Evolutionary conservation across 2,113 vertebrate genomes (phyloP), one percentile per base, ranked within the genome.

Genomic region (Mirounga angustirostris): DNA sequence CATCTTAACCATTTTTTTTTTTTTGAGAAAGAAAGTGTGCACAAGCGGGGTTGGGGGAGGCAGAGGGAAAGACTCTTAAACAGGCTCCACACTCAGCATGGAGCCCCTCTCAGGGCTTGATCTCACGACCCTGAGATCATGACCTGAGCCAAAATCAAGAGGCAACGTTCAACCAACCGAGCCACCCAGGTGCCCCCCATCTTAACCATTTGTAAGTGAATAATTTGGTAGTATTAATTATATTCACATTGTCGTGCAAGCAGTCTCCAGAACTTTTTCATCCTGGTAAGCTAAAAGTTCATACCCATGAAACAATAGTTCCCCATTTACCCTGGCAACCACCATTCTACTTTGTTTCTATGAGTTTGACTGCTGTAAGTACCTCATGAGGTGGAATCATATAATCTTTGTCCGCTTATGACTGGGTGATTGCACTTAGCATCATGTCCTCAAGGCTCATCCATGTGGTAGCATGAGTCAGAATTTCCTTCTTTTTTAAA

Each of bases 11-110:
- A 40, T 43, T 83, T 43, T 43, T 61, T n/a, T 4, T 43, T 58
- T 21, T 36, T 36, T 36, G 33, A 69, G 16, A 69, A 69, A 69
- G 33, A 30, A n/a, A 36, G 8, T 69, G 33, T 36, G 33, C n/a
- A 21, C 7, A n/a, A 69, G 19, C 0, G 8, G 67, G 33, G n/a
- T 16, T 0, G 18, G 18, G 33, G 67, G 18, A 0, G 67, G 67
- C 16, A 69, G 33, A 36, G n/a, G 8, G 67, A 69, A 69, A 69
- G 18, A 69, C 36, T n/a, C 67, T 69, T 69, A 21, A 36, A 36
- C 8, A 63, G 61, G 26, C 61, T 63, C 26, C 12, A 21, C n/a
- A 69, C 33, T 36, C 67, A 36, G 67, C 16, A 36, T 1, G 1
- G 33, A 69, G 67, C 8, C 18, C 67, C 33, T 4, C 33, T 69